Conservation (phyloP, 2,888 invertebrate species). For the Miltochrista miniata region DNA sequence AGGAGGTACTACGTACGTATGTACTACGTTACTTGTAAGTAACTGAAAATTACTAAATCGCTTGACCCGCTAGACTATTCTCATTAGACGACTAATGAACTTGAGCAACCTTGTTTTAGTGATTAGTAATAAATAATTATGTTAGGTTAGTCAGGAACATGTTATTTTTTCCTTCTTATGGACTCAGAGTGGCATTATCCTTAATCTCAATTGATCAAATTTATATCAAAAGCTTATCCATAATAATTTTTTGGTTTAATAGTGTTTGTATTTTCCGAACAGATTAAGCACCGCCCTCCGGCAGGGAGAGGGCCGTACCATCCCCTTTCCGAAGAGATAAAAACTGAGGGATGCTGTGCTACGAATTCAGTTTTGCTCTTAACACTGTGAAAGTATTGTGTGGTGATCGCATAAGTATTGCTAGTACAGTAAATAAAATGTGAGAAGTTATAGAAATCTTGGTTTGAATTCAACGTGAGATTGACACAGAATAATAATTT, state of each 20-base stretch:
- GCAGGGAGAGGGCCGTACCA: conserved; percentile 52
- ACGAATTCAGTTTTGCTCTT: conserved; percentile 41
- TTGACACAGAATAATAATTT: neutral
- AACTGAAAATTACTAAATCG: too few relatives aligned
- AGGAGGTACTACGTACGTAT: too few relatives aligned
- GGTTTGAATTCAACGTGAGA: neutral
- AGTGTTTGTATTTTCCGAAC: conserved; percentile 20
- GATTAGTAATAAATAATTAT: too few relatives aligned
- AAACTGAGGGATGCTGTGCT: conserved; percentile 69
- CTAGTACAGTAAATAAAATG: neutral
- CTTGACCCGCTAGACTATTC: too few relatives aligned
- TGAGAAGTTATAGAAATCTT: neutral
- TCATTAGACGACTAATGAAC: too few relatives aligned
- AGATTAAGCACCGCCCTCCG: conserved; percentile 59
- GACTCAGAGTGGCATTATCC: too few relatives aligned
- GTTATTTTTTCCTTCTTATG: too few relatives aligned
- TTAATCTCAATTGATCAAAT: too few relatives aligned
- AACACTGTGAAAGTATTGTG: neutral
- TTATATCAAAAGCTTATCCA: neutral
- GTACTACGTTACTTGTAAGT: too few relatives aligned
- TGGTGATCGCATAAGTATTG: neutral
- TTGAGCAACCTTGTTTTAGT: too few relatives aligned
- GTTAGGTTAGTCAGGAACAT: too few relatives aligned
- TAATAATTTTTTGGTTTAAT: conserved; percentile 1
- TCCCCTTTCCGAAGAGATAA: conserved; percentile 59